These are phyloP conservation scores for Thalassophryne amazonica DNA, from an alignment of 2,797 vertebrate species.

Conservation along the genomic window DNA sequence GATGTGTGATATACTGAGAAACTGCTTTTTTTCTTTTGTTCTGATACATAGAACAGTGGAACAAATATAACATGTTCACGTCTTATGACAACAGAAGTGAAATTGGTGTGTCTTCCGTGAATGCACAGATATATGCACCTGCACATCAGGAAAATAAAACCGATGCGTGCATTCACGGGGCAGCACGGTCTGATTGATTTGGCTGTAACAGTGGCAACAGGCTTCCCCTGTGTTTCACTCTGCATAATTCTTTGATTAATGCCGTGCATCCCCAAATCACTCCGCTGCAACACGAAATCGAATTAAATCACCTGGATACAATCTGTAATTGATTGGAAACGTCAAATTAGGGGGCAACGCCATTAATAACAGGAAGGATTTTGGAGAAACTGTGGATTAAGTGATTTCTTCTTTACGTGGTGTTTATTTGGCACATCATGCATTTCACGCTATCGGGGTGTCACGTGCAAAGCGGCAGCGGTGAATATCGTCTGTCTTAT, in stretches of 20 bases:
- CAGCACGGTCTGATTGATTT: conserved; percentile 70
- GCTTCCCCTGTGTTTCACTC: conserved; percentile 64
- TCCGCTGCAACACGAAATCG: conserved; percentile 69
- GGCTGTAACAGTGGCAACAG: conserved; percentile 66
- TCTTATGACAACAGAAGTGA: too few species aligned
- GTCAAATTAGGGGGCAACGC: conserved; percentile 48
- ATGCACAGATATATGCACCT: conserved; percentile 9
- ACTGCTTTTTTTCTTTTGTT: too few species aligned
- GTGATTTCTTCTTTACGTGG: conserved; percentile 47
- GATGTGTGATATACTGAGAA: too few species aligned
- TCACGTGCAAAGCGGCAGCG: conserved; percentile 33
- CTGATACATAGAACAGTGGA: too few species aligned
- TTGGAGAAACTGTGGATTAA: conserved; percentile 43
- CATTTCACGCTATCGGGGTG: conserved; percentile 38
- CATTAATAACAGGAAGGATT: conserved; percentile 65
- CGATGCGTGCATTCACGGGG: conserved; percentile 36
- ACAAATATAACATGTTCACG: too few species aligned
- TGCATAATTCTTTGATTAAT: conserved; percentile 79
- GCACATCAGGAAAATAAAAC: conserved; percentile 46
- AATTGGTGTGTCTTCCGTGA: conserved; percentile 6
- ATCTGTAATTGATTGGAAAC: conserved; percentile 77
- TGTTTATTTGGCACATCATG: conserved; percentile 54
- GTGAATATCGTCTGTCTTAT: conserved; percentile 35
- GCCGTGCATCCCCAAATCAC: conserved; percentile 62
- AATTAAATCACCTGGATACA: conserved; percentile 80